phyloP scores from a whole-genome alignment of 1,140 invertebrate genomes.

The Anadara kagoshimensis region DNA sequence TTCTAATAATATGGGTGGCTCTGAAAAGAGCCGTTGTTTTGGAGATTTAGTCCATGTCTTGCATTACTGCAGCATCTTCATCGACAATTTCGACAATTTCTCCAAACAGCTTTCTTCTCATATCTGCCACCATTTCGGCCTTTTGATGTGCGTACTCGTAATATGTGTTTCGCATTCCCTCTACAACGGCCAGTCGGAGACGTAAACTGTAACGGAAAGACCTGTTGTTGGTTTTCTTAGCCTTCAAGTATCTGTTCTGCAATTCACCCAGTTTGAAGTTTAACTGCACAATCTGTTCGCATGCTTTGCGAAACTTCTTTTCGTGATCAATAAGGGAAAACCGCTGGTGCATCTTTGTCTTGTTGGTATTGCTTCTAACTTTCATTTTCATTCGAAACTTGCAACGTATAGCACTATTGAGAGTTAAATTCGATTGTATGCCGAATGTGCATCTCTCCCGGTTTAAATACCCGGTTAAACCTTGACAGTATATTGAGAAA shows the following conservation, averaged over 20 bases:
- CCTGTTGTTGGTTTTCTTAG: slow-evolving; percentile 47
- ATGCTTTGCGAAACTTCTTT: slow-evolving; percentile 52
- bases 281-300: slow-evolving; percentile 61
- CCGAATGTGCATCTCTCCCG: no score
- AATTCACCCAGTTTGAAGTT: slow-evolving; percentile 57
- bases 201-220: slow-evolving; percentile 63
- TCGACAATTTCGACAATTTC: slow-evolving; percentile 50
- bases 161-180: slow-evolving; percentile 65
- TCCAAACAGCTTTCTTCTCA: slow-evolving; percentile 54
- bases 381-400: background rate
- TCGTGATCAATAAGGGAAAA: slow-evolving; percentile 16
- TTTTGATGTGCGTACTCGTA: slow-evolving; percentile 64
- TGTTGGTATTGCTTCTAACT: background rate
- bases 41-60: background rate
- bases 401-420: no score
- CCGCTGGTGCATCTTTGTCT: background rate
- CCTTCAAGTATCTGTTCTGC: slow-evolving; percentile 57
- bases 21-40: background rate
- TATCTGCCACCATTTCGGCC: slow-evolving; percentile 56
- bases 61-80: slow-evolving; percentile 13
- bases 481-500: no score
- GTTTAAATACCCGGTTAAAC: no score
- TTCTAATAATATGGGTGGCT: background rate
- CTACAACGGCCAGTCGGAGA: slow-evolving; percentile 60
- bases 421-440: no score